Percentiles rank a stretch among this genome's conserved stretches.
phyloP scores from a whole-genome alignment of 2,113 vertebrate genomes.

The Puntigrus tetrazona region DNA sequence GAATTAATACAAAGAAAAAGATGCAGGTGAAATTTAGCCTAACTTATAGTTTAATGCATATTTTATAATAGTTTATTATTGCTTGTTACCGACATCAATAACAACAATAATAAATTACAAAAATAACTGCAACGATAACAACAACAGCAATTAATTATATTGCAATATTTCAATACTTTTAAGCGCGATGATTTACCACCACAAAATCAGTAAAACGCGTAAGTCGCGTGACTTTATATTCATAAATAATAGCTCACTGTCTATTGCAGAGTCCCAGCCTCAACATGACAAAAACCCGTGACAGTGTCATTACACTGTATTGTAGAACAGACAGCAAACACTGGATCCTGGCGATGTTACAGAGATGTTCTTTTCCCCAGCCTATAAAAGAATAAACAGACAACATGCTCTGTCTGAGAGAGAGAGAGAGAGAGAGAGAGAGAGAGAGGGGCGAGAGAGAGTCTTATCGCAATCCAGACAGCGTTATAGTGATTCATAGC shows the following conservation, averaged over 20 bases:
- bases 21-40: neutral
- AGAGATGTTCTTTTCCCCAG: constrained; percentile 40
- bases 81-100: neutral
- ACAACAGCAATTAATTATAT: neutral
- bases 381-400: constrained; percentile 59
- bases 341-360: constrained; percentile 2
- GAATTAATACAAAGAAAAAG: neutral
- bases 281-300: constrained; percentile 23
- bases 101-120: no score
- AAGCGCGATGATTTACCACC: neutral
- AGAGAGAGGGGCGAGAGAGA: constrained; percentile 76
- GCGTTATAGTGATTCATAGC: constrained; percentile 97
- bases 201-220: neutral
- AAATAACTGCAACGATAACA: neutral
- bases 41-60: neutral
- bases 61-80: neutral
- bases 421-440: constrained; percentile 61
- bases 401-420: constrained; percentile 74
- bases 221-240: neutral
- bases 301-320: constrained; percentile 19
- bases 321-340: constrained; percentile 23
- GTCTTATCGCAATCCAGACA: constrained; percentile 91
- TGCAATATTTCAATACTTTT: neutral
- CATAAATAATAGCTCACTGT: neutral
- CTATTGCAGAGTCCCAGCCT: neutral